Conservation (phyloP, 2,888 invertebrate genomes). For the Latrodectus hesperus region DNA sequence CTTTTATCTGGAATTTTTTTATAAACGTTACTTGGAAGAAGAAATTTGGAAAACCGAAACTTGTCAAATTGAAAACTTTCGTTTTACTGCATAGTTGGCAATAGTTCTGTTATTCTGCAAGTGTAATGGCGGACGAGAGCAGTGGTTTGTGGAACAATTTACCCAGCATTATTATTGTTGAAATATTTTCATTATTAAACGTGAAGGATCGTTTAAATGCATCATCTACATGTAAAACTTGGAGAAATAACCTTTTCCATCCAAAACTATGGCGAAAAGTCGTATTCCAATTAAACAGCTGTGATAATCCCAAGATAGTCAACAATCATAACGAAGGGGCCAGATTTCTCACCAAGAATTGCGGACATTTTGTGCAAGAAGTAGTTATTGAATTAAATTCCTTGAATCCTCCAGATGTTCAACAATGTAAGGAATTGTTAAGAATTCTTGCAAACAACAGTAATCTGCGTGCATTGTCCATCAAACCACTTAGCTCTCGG, state of each 20-base stretch:
- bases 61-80: too few relatives aligned
- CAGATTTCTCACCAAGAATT: slow-evolving; percentile 73
- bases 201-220: slow-evolving; percentile 77
- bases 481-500: slow-evolving; percentile 74
- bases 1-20: too few relatives aligned
- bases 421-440: slow-evolving; percentile 73
- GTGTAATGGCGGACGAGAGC: slow-evolving; percentile 65
- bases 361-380: slow-evolving; percentile 74
- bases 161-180: slow-evolving; percentile 75
- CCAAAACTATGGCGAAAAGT: slow-evolving; percentile 73
- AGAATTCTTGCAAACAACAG: slow-evolving; percentile 73
- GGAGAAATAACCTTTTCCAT: slow-evolving; percentile 77
- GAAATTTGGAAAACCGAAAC: too few relatives aligned
- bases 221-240: slow-evolving; percentile 78
- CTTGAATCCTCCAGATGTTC: slow-evolving; percentile 73
- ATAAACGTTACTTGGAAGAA: too few relatives aligned
- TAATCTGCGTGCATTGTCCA: slow-evolving; percentile 73
- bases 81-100: background rate
- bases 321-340: slow-evolving; percentile 70
- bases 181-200: slow-evolving; percentile 78
- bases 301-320: slow-evolving; percentile 49
- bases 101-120: background rate
- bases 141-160: slow-evolving; percentile 71
- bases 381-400: slow-evolving; percentile 74
- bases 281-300: slow-evolving; percentile 70